phyloP scores from a whole-genome alignment of 2,888 invertebrate genomes.

The Polydrusus cervinus region DNA sequence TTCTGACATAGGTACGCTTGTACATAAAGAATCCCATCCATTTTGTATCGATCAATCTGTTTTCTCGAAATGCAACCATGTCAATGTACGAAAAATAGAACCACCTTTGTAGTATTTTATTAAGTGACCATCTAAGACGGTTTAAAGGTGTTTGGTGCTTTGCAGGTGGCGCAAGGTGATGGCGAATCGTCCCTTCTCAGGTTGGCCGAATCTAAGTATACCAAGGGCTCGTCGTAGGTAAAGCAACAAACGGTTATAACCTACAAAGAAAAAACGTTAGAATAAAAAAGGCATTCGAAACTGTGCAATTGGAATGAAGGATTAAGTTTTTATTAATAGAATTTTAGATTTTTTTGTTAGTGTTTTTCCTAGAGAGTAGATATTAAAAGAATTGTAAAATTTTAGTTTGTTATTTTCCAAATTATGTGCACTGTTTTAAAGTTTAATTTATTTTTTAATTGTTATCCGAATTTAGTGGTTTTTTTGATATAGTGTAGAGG shows the following conservation, averaged over 20 bases:
- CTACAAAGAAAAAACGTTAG: constrained; percentile 37
- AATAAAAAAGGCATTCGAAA: constrained; percentile 34
- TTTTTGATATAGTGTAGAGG: too few species aligned
- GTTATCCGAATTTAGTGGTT: too few species aligned
- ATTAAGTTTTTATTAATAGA: constrained; percentile 39
- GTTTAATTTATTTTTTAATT: too few species aligned
- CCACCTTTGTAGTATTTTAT: constrained; percentile 20
- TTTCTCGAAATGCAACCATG: too few species aligned
- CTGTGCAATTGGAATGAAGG: constrained; percentile 51
- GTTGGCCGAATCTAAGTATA: constrained; percentile 72
- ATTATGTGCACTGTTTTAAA: constrained; percentile 19
- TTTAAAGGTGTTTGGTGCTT: constrained; percentile 71
- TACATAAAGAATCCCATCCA: too few species aligned
- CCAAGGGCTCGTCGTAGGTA: constrained; percentile 67
- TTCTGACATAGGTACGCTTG: too few species aligned
- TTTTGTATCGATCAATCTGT: too few species aligned
- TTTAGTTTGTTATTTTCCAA: constrained; percentile 38
- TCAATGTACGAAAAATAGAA: constrained; percentile 23
- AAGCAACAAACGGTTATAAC: constrained; percentile 51
- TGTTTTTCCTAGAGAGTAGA: constrained; percentile 27
- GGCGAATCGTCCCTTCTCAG: constrained; percentile 69
- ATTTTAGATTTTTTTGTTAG: constrained; percentile 32
- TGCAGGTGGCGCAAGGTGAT: constrained; percentile 71
- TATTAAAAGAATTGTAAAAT: constrained; percentile 27
- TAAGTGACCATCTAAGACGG: constrained; percentile 23